Base-by-base conservation (phyloP, 2,797 vertebrate genomes). In the Megalops cyprinoides region DNA sequence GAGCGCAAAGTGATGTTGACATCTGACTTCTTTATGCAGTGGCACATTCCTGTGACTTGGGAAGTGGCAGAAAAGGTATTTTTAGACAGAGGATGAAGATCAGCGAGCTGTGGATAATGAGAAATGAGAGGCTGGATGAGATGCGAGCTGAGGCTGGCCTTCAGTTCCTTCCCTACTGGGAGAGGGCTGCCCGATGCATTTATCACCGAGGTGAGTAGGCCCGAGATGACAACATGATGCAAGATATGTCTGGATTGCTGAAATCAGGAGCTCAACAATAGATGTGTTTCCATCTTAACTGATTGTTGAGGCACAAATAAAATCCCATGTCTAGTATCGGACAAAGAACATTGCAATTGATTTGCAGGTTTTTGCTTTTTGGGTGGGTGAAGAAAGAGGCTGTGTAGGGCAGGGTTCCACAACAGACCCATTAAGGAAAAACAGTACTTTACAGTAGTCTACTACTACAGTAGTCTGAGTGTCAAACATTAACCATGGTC, bases 31-130 rank as follows among this genome's bases (percentile, higher is more conserved):
- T 53, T 14, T 62, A 2, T 75, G 18, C 7, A n/a, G n/a, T 12
- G 15, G 37, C 8, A 55, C 48, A 34, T 56, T 37, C 37, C 31
- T 65, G 37, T 31, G 18, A 55, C 51, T 76, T 56, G 37, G 48
- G 37, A n/a, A 55, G 51, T 37, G 31, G 74, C 48, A 53, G 7
- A 56, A 14, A 23, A 76, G 6, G 9, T 4, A 34, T 34, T 56
- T 75, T 76, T 20, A 51, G 74, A 55, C 20, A 37, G 74, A 55
- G 20, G 53, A 75, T n/a, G 51, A 31, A 23, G 55, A 23, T 76
- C 49, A 39, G 31, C 55, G 74, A 76, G 76, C 31, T 53, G 28
- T 56, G 55, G 51, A 18, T 20, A 76, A 51, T 55, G n/a, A 34
- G 49, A 76, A 15, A 55, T 76, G 31, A 55, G 49, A 34, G 74